A percentile compares a stretch with the other conserved stretches of the same genome.
phyloP scores from a whole-genome alignment of 2,797 vertebrate species.

The Diplodus puntazzo region DNA sequence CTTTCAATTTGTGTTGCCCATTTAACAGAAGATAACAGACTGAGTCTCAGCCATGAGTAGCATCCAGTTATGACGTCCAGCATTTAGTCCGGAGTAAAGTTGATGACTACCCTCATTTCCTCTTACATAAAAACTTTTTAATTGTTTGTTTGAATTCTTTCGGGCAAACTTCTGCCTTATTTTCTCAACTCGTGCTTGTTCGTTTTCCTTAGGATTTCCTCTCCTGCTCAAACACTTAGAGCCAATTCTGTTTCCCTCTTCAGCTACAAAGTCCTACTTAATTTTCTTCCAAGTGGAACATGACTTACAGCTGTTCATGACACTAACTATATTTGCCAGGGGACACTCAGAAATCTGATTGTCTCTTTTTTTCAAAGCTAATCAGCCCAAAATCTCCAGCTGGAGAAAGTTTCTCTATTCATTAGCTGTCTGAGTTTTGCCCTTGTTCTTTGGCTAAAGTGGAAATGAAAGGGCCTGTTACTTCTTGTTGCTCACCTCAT shows the following conservation, averaged over 20 bases:
- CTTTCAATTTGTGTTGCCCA: background rate
- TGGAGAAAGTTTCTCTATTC: background rate
- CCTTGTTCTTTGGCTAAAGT: background rate
- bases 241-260: conserved; percentile 12
- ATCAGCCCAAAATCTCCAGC: background rate
- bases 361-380: conserved; percentile 8
- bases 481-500: background rate
- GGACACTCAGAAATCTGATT: conserved; percentile 12
- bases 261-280: background rate
- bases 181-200: background rate
- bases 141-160: background rate
- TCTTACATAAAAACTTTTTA: background rate
- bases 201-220: conserved; percentile 2
- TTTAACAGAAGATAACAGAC: background rate
- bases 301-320: background rate
- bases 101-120: background rate
- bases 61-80: background rate
- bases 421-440: background rate
- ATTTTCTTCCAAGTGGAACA: conserved; percentile 2
- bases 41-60: background rate
- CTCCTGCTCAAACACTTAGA: conserved; percentile 17
- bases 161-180: background rate
- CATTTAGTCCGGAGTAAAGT: conserved; percentile 2
- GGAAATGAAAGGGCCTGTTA: background rate
- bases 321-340: conserved; percentile 5